phyloP scores from a whole-genome alignment of 2,113 vertebrate genomes.

The Eublepharis macularius region DNA sequence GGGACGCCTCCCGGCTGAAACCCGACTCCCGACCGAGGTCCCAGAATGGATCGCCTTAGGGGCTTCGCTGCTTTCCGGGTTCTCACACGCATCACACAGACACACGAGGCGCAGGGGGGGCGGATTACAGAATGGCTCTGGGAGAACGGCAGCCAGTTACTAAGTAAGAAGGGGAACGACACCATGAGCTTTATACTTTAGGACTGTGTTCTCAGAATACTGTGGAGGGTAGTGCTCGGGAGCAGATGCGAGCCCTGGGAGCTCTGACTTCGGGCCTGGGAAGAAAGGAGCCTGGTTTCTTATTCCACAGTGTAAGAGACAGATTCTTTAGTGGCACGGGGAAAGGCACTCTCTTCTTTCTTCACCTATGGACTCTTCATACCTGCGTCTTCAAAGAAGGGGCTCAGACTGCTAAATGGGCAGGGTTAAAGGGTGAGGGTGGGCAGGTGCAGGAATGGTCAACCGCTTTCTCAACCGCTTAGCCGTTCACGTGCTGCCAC shows the following conservation, averaged over 20 bases:
- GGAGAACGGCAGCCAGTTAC: not conserved
- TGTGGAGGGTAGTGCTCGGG: too few species aligned
- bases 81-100: not conserved
- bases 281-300: too few species aligned
- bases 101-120: not conserved
- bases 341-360: not conserved
- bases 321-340: too few species aligned
- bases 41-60: too few species aligned
- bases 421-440: not conserved
- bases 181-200: too few species aligned
- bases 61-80: not conserved
- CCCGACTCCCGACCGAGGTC: not conserved
- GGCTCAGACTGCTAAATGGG: too few species aligned
- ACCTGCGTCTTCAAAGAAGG: not conserved
- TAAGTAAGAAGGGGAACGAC: not conserved
- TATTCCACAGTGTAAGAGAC: too few species aligned
- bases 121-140: too few species aligned
- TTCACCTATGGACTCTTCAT: not conserved
- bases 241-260: too few species aligned
- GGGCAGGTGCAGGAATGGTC: not conserved
- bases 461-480: not conserved
- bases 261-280: too few species aligned
- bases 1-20: not conserved
- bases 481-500: not conserved
- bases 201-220: too few species aligned